A percentile compares a stretch with the other conserved stretches of the same genome.
These are phyloP conservation scores for Cryptoblepharus egeriae DNA, from an alignment of 2,797 vertebrate genomes.

Conservation along the genomic window DNA sequence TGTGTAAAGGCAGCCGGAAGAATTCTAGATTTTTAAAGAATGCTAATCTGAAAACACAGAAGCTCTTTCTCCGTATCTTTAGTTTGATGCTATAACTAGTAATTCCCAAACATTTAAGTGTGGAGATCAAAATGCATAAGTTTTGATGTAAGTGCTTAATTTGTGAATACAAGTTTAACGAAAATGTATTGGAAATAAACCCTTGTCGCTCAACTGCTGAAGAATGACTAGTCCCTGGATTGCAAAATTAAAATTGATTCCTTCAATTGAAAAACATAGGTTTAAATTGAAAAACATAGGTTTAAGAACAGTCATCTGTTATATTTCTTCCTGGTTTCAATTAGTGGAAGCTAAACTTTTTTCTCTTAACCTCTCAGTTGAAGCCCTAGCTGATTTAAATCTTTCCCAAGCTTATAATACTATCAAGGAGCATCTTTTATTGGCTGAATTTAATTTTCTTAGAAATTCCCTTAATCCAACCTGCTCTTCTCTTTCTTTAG, in stretches of 20 bases:
- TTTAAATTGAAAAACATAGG: not conserved
- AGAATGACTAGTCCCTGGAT: not conserved
- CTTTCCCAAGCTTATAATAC: too few species aligned
- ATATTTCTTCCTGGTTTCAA: too few species aligned
- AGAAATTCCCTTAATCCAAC: too few species aligned
- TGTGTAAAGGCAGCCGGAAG: not conserved
- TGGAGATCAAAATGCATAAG: not conserved
- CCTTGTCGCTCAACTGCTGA: not conserved
- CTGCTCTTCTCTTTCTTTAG: too few species aligned
- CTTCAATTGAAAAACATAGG: too few species aligned
- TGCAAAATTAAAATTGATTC: too few species aligned
- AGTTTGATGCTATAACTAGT: too few species aligned
- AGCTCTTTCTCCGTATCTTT: not conserved
- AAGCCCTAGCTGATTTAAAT: too few species aligned
- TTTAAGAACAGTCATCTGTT: not conserved
- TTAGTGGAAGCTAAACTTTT: too few species aligned
- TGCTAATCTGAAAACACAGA: not conserved
- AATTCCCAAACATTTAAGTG: constrained; percentile 1
- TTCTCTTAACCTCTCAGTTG: too few species aligned
- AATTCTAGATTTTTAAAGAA: not conserved
- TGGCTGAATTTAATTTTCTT: too few species aligned
- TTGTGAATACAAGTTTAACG: not conserved
- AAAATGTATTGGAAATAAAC: fast-evolving
- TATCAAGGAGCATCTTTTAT: too few species aligned
- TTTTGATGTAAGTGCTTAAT: not conserved